Base-by-base conservation (phyloP, 1,140 invertebrate genomes). In the Heliothis subflexa region DNA sequence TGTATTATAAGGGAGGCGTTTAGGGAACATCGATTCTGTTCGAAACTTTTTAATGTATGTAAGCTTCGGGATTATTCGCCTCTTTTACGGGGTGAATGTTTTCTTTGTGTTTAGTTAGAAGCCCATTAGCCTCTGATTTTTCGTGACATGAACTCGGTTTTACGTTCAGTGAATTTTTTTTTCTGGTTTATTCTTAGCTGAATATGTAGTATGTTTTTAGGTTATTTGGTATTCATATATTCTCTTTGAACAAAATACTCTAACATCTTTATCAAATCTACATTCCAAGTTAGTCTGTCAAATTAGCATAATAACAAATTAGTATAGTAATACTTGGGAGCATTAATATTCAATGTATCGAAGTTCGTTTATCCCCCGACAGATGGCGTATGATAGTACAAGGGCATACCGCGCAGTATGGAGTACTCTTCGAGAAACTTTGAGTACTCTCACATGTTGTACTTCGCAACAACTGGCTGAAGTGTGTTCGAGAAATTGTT, bases 301-400 rank as follows among this genome's bases (percentile, higher is more conserved):
- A 25, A 25, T 28, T 59, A 25, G 55, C 55, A 59, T 57, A 28
- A 28, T 21, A 59, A 11, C 10, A 16, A 57, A 25, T 55, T 21
- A 59, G 21, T 59, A 59, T 59, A 59, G 25, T 13, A 59, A 59
- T 28, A 12, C 25, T 57, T 13, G 11, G 11, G n/a, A 47, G 18
- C 40, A 66, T 66, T 45, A 70, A 70, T 50, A 70, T 70, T 70
- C 66, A 70, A 70, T 70, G 66, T 70, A 47, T 66, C 40, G 47
- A 66, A 66, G 62, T 70, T 70, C 28, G 10, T 0, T 5, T 14
- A 50, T 52, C 47, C 25, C 40, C 49, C 47, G 50, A 25, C 66
- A 70, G 45, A 70, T 70, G 66, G 66, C 21, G 18, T 28, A 16
- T 52, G 18, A 50, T 70, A 66, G 16, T 40, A 7, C 45, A 33